A percentile compares a stretch with the other conserved stretches of the same genome.
phyloP scores from a whole-genome alignment of 2,888 invertebrate genomes.

The Philaethria dido region DNA sequence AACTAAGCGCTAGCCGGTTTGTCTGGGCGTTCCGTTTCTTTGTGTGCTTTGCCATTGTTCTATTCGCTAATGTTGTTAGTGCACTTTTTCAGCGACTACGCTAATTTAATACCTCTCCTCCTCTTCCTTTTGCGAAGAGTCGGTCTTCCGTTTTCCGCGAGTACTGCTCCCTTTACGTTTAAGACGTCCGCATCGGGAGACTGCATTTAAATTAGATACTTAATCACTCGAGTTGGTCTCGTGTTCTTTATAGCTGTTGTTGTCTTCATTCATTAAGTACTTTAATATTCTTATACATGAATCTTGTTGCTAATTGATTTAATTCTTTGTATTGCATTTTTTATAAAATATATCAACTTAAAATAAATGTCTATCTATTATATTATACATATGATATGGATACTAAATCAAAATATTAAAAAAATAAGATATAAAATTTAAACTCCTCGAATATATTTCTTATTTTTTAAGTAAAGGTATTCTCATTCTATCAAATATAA shows the following conservation, averaged over 20 bases:
- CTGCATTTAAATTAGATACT: constrained; percentile 84
- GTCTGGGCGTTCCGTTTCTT: constrained; percentile 68
- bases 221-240: constrained; percentile 80
- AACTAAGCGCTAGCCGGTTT: constrained; percentile 56
- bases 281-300: constrained; percentile 49
- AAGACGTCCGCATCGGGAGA: constrained; percentile 77
- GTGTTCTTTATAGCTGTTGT: constrained; percentile 76
- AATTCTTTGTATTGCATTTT: constrained; percentile 36
- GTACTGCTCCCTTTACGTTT: constrained; percentile 78
- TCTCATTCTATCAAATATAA: constrained; percentile 2
- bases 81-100: constrained; percentile 82
- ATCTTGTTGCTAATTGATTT: constrained; percentile 49
- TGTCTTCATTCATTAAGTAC: constrained; percentile 75
- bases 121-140: constrained; percentile 79
- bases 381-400: neutral
- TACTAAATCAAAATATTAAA: no score
- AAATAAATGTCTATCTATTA: neutral
- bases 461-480: neutral
- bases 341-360: constrained; percentile 34
- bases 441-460: no score
- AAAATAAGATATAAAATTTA: no score
- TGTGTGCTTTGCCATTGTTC: constrained; percentile 77
- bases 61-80: constrained; percentile 82
- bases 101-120: constrained; percentile 82
- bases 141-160: constrained; percentile 81